Conservation (phyloP, 2,888 invertebrate genomes). For the Pediacus dermestoides region DNA sequence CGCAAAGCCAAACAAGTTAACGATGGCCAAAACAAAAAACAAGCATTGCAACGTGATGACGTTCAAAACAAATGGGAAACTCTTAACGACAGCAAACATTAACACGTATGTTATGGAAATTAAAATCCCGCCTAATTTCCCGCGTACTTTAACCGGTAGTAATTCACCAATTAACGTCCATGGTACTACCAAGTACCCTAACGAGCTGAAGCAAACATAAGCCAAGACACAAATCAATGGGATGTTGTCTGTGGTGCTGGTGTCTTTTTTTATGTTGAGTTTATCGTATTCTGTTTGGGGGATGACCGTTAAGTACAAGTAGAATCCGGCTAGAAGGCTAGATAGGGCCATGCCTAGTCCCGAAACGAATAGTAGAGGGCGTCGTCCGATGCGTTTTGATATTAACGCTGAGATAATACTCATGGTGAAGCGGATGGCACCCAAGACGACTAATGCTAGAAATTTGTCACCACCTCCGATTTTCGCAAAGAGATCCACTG, state of each 20-base stretch:
- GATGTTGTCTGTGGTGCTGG: constrained; percentile 45
- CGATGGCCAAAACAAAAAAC: constrained; percentile 51
- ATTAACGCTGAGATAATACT: constrained; percentile 52
- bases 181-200: constrained; percentile 57
- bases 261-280: constrained; percentile 31
- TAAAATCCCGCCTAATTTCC: constrained; percentile 53
- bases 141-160: constrained; percentile 53
- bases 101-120: constrained; percentile 54
- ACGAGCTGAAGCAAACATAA: constrained; percentile 54
- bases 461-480: constrained; percentile 51
- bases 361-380: constrained; percentile 52
- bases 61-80: constrained; percentile 51
- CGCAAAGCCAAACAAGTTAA: constrained; percentile 48
- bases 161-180: constrained; percentile 58
- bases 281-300: constrained; percentile 33
- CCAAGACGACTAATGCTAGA: constrained; percentile 52
- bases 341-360: constrained; percentile 55
- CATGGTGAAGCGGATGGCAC: constrained; percentile 53
- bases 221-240: constrained; percentile 50
- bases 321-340: constrained; percentile 46
- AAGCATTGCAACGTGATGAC: constrained; percentile 47
- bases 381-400: constrained; percentile 52
- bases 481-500: constrained; percentile 53
- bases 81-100: constrained; percentile 55
- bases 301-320: constrained; percentile 33